These are phyloP conservation scores for Leucoma salicis DNA, from an alignment of 2,888 invertebrate species.

Conservation along the genomic window DNA sequence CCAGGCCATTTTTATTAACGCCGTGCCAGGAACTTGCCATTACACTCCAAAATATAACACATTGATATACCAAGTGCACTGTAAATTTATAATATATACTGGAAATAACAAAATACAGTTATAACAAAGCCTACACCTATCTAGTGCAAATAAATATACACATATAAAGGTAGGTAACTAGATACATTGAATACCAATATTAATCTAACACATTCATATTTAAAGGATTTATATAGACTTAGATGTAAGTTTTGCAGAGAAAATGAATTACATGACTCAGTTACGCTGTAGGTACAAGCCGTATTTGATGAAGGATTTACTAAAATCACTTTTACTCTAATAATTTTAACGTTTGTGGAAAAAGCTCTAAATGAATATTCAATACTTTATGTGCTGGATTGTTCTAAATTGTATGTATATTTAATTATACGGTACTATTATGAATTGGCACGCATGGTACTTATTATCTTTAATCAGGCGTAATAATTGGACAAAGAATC, in stretches of 20 bases:
- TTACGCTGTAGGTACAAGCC: not conserved
- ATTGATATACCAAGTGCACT: constrained; percentile 33
- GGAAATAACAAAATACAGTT: constrained; percentile 36
- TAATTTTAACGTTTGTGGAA: constrained; percentile 7
- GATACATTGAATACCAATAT: constrained; percentile 32
- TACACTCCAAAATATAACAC: constrained; percentile 46
- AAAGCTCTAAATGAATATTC: constrained; percentile 12
- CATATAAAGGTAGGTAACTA: constrained; percentile 21
- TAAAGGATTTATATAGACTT: constrained; percentile 5
- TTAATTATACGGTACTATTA: constrained; percentile 27
- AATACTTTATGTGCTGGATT: no score
- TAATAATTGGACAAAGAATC: constrained; percentile 21
- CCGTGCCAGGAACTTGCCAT: constrained; percentile 60
- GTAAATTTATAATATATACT: constrained; percentile 26
- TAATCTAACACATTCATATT: constrained; percentile 23
- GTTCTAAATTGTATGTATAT: no score
- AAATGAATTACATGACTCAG: constrained; percentile 11
- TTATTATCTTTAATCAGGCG: constrained; percentile 27
- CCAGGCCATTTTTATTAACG: no score
- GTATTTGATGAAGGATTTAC: constrained; percentile 12
- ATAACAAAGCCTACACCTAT: constrained; percentile 32
- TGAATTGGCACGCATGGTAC: constrained; percentile 56
- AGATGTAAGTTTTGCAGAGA: constrained; percentile 26
- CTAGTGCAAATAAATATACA: constrained; percentile 37
- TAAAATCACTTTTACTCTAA: constrained; percentile 21